A percentile compares a stretch with the other conserved stretches of the same genome.
phyloP scores from a whole-genome alignment of 2,888 invertebrate species.

The Drosophila rellima region DNA sequence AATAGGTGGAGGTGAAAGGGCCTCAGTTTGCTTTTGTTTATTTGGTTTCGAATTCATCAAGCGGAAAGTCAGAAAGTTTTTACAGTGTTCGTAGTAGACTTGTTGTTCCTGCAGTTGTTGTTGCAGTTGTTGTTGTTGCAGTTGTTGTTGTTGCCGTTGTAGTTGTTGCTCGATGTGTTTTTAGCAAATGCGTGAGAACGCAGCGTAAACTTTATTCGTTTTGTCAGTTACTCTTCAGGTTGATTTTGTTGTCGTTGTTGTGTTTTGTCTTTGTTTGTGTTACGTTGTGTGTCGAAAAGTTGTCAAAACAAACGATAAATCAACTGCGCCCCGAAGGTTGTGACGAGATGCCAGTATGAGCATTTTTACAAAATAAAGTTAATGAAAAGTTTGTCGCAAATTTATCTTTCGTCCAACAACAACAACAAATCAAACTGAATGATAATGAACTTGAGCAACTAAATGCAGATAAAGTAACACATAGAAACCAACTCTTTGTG shows the following conservation, averaged over 20 bases:
- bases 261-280: constrained; percentile 35
- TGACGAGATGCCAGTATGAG: constrained; percentile 8
- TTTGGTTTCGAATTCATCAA: constrained; percentile 78
- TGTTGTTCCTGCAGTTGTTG: constrained; percentile 27
- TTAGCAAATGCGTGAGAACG: constrained; percentile 73
- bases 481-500: constrained; percentile 11
- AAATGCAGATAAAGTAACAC: constrained; percentile 7
- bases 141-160: constrained; percentile 6
- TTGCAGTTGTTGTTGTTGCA: constrained; percentile 28
- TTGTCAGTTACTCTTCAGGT: constrained; percentile 32
- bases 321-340: constrained; percentile 54
- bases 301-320: constrained; percentile 80
- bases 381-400: constrained; percentile 16
- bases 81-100: constrained; percentile 31
- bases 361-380: constrained; percentile 26
- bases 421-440: constrained; percentile 31
- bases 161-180: constrained; percentile 27
- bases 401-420: not conserved
- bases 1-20: constrained; percentile 4
- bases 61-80: constrained; percentile 73
- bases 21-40: constrained; percentile 66
- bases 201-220: constrained; percentile 58
- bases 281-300: constrained; percentile 60
- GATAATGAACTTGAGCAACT: constrained; percentile 65
- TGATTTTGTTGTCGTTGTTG: constrained; percentile 40